Evolutionary conservation across 2,113 vertebrate species (phyloP), one percentile per base, ranked within the genome.

Genomic region (Halichoerus grypus): DNA sequence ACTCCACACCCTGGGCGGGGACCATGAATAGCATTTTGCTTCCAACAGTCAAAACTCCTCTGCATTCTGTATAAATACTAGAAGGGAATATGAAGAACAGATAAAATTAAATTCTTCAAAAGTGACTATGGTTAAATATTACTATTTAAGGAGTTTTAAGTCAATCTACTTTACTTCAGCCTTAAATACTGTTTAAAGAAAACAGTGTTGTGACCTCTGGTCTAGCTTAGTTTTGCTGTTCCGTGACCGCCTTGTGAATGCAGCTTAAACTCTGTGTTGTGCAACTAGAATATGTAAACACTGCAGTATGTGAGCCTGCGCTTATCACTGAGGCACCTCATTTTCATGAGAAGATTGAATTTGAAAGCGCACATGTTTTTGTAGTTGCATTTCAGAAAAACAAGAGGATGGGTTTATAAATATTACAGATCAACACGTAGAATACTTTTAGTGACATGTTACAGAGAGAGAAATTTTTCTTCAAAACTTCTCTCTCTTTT

Each of bases 1-100:
- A n/a, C 12, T 81, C 91, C 94, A 95, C 96, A 61, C 91, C 98
- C 95, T 94, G 93, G 91, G 96, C 72, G 88, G 96, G 88, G 57
- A 93, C 63, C 19, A 3, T 80, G 49, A 90, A 74, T n/a, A 65
- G 36, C 31, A 69, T 84, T 97, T 93, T 85, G 53, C 59, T 94
- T 86, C 71, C 77, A 82, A n/a, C 11, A 33, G 53, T 72, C 24
- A 59, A 33, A 86, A 71, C n/a, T 61, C 28, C 36, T 76, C 84
- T 88, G 71, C 10, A 63, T 90, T 84, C 81, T 92, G 39, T 28
- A 36, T 15, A 79, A 49, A 72, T 84, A 77, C 16, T 57, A 61
- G 49, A 31, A 91, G 55, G n/a, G 39, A 77, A n/a, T 14, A 19
- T 69, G 36, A 86, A 94, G 49, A 92, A 53, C 51, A 92, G 88